phyloP scores from a whole-genome alignment of 2,888 invertebrate species.

The Apamea sordens region DNA sequence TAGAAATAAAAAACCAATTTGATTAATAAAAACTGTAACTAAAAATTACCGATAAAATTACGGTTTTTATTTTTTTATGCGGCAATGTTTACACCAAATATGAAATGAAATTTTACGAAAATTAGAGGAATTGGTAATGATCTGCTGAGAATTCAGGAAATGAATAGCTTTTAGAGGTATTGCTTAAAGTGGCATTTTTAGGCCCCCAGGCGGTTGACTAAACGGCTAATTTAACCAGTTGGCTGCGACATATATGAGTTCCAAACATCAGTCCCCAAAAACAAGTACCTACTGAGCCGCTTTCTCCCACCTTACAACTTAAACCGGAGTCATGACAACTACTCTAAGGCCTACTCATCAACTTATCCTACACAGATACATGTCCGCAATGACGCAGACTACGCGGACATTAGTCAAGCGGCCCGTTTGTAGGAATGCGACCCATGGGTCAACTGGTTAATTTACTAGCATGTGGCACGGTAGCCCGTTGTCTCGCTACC shows the following conservation, averaged over 20 bases:
- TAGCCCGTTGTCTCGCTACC: conserved; percentile 59
- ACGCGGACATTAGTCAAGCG: conserved; percentile 68
- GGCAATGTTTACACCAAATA: too few relatives aligned
- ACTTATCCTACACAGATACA: conserved; percentile 20
- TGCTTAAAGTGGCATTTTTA: too few relatives aligned
- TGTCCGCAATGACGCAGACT: conserved; percentile 48
- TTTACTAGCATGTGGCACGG: conserved; percentile 61
- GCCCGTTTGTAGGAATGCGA: conserved; percentile 73
- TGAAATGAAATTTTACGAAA: too few relatives aligned
- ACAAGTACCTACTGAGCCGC: background rate
- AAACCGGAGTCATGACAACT: conserved; percentile 10
- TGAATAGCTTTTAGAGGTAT: too few relatives aligned
- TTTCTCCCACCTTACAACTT: background rate
- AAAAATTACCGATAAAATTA: too few relatives aligned
- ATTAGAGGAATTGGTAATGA: too few relatives aligned
- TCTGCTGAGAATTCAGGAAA: too few relatives aligned
- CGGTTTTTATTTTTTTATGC: too few relatives aligned
- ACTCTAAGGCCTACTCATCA: conserved; percentile 6
- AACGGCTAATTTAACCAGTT: too few relatives aligned
- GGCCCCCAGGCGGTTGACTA: too few relatives aligned
- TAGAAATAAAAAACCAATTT: too few relatives aligned
- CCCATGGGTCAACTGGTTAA: conserved; percentile 74
- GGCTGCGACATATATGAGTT: background rate
- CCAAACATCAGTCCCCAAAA: background rate
- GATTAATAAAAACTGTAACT: too few relatives aligned